Conservation (phyloP, 2,888 invertebrate species). For the Pseudoips prasinana region DNA sequence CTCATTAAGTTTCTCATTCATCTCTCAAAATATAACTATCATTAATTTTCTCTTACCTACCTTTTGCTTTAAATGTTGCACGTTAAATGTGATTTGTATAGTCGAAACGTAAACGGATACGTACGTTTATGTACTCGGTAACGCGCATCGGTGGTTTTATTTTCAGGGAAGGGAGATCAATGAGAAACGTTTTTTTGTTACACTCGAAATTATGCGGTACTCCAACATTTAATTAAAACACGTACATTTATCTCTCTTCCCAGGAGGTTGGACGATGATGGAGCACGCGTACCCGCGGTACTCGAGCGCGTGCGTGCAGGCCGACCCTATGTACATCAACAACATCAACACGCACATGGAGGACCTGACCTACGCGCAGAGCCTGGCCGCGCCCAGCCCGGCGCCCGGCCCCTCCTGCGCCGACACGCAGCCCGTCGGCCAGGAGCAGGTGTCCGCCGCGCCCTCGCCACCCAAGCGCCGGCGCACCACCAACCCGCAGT, state of each 20-base stretch:
- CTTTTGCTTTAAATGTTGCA: neutral
- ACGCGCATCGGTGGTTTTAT: slow-evolving; percentile 37
- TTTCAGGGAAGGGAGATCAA: slow-evolving; percentile 81
- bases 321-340: slow-evolving; percentile 82
- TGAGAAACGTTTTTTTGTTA: slow-evolving; percentile 43
- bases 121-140: neutral
- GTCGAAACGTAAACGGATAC: neutral
- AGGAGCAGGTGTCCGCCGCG: slow-evolving; percentile 40
- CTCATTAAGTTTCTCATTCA: slow-evolving; percentile 31
- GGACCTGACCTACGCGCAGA: slow-evolving; percentile 62
- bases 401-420: slow-evolving; percentile 61
- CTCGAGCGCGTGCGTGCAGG: slow-evolving; percentile 84
- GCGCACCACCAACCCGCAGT: slow-evolving; percentile 89
- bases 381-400: slow-evolving; percentile 61
- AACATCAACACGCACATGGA: slow-evolving; percentile 70
- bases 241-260: slow-evolving; percentile 83
- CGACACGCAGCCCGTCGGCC: slow-evolving; percentile 43
- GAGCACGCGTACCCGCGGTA: slow-evolving; percentile 91
- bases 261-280: slow-evolving; percentile 93
- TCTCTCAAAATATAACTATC: slow-evolving; percentile 14
- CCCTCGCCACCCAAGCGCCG: slow-evolving; percentile 83
- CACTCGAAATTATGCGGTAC: slow-evolving; percentile 34
- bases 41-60: neutral
- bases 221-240: slow-evolving; percentile 56
- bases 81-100: neutral